Base-by-base conservation (phyloP, 2,797 vertebrate genomes). In the Neosilurus mollespiculum region DNA sequence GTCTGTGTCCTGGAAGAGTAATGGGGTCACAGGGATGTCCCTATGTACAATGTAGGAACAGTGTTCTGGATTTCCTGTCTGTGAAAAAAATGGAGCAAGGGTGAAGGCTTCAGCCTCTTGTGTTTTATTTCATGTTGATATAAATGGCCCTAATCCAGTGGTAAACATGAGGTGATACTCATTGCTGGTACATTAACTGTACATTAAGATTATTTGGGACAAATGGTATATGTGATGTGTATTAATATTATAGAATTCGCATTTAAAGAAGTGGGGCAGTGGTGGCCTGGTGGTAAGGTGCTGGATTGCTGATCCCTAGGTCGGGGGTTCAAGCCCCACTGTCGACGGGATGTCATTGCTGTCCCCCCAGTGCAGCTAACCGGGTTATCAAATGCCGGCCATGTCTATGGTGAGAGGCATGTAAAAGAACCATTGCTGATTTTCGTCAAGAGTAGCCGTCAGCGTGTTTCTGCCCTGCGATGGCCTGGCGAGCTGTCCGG, bases 31-130 rank as follows among this genome's bases (percentile, higher is more conserved):
- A 78, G 65, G 59, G 66, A 72, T 80, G 73, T 56, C 75, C 78
- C 10, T 81, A 51, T 77, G 56, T 72, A 83, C 83, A 81, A 73
- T 86, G 77, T 81, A 73, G 67, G 76, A 84, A 70, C 87, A 90
- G 82, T 87, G 37, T 37, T 70, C 58, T 78, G 43, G 9, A 56
- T 11, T 73, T 80, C 67, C 77, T 83, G 64, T 78, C 65, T 22
- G 37, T 70, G 61, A 18, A 34, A 16, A 22, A 78, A 37, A 18
- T 66, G 14, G 34, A 49, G 14, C 24, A 83, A 1, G 43, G 49
- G 66, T n/a, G 20, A 54, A 54, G 18, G 12, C 12, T 62, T 64
- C 6, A 61, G 2, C 43, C 54, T 72, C n/a, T 69, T 62, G 58
- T 54, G 30, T 16, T 53, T 24, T n/a, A 26, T 62, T 7, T 83